These are phyloP conservation scores for Triplophysa rosa DNA, from an alignment of 2,113 vertebrate species.

Conservation along the genomic window DNA sequence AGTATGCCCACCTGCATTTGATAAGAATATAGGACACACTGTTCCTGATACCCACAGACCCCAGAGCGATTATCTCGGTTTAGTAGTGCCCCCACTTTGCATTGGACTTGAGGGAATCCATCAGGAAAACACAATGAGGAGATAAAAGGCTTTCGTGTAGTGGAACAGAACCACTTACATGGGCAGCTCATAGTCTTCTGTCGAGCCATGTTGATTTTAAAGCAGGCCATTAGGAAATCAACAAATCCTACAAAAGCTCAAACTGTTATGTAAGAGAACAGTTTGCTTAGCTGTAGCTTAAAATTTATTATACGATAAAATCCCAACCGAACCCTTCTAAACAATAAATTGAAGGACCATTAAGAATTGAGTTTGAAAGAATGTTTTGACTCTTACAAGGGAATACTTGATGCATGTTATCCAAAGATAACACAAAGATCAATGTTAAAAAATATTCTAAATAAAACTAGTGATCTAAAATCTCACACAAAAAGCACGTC, in stretches of 20 bases:
- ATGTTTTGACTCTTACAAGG: no score
- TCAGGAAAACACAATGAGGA: constrained; percentile 8
- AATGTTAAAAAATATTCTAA: no score
- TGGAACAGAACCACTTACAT: neutral
- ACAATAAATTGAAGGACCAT: neutral
- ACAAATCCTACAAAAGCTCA: constrained; percentile 37
- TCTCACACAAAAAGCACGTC: neutral
- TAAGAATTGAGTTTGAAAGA: no score
- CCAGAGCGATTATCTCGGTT: neutral
- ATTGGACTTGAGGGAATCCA: neutral
- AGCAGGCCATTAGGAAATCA: constrained; percentile 40
- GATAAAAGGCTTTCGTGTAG: constrained; percentile 2
- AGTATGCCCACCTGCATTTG: neutral
- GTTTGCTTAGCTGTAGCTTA: constrained; percentile 18
- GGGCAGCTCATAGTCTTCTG: neutral
- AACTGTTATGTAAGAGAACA: constrained; percentile 13
- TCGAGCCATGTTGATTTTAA: constrained; percentile 19
- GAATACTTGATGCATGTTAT: neutral
- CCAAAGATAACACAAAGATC: no score
- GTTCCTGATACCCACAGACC: neutral
- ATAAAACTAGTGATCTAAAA: neutral
- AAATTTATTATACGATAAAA: neutral
- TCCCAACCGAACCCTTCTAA: neutral
- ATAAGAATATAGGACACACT: neutral
- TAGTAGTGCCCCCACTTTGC: neutral